phyloP scores from a whole-genome alignment of 2,888 invertebrate genomes.

The Tanaodytes sp. region DNA sequence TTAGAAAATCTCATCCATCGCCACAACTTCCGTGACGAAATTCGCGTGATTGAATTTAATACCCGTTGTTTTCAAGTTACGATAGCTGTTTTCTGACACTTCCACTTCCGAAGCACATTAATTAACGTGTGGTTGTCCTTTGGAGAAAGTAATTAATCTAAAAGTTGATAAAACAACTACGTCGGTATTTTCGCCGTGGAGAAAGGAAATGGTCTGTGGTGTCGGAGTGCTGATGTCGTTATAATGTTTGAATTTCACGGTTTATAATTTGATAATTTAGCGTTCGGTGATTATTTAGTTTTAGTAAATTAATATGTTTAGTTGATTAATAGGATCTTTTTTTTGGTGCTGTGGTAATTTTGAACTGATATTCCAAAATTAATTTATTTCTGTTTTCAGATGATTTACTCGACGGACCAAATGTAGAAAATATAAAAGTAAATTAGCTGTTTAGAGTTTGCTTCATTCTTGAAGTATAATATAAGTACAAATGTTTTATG shows the following conservation, averaged over 20 bases:
- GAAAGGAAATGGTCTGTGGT: conserved; percentile 34
- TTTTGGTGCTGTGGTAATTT: no score
- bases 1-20: background rate
- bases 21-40: conserved; percentile 14
- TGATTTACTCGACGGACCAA: no score
- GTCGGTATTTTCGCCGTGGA: conserved; percentile 20
- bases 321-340: no score
- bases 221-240: conserved; percentile 22
- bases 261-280: conserved; percentile 18
- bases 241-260: conserved; percentile 2
- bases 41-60: conserved; percentile 13
- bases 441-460: no score
- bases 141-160: conserved; percentile 35
- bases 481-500: no score
- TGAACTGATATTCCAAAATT: no score
- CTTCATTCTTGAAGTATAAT: no score
- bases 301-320: no score
- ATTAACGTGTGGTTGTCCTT: conserved; percentile 31
- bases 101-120: conserved; percentile 21
- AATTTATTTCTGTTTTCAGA: no score
- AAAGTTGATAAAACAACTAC: conserved; percentile 31
- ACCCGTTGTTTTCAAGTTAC: conserved; percentile 15
- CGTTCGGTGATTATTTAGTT: conserved; percentile 1
- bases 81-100: conserved; percentile 25
- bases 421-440: no score